phyloP scores from a whole-genome alignment of 2,888 invertebrate genomes.

The Sesamia inferens region DNA sequence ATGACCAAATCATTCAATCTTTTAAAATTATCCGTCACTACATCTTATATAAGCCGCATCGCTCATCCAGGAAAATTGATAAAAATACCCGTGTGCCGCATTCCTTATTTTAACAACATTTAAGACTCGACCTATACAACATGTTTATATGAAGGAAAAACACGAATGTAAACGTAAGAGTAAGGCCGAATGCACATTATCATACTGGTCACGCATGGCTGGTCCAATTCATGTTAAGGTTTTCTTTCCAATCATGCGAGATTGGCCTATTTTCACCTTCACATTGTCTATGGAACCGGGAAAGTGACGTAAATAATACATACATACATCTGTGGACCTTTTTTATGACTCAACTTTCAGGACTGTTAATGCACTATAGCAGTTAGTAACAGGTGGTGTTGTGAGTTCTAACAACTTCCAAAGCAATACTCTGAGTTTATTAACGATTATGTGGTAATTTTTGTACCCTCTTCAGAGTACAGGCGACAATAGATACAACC shows the following conservation, averaged over 20 bases:
- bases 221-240: constrained; percentile 53
- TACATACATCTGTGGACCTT: neutral
- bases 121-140: neutral
- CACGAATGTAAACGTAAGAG: constrained; percentile 17
- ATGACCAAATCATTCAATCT: neutral
- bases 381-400: neutral
- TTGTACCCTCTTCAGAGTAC: no score
- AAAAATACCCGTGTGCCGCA: neutral
- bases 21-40: neutral
- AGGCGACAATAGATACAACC: no score
- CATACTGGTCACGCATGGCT: constrained; percentile 47
- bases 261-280: constrained; percentile 29
- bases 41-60: neutral
- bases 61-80: neutral
- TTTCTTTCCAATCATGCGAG: constrained; percentile 39
- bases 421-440: neutral
- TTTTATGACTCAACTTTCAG: neutral
- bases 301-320: constrained; percentile 1
- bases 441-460: neutral
- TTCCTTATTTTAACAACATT: neutral
- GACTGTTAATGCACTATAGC: neutral
- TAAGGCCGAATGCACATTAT: constrained; percentile 47
- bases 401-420: neutral
- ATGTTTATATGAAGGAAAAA: constrained; percentile 37
- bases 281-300: neutral